Percentiles rank a stretch among this genome's conserved stretches.
Evolutionary conservation across 2,888 invertebrate species (phyloP).

Genomic region (Tetheella fluctuosa): DNA sequence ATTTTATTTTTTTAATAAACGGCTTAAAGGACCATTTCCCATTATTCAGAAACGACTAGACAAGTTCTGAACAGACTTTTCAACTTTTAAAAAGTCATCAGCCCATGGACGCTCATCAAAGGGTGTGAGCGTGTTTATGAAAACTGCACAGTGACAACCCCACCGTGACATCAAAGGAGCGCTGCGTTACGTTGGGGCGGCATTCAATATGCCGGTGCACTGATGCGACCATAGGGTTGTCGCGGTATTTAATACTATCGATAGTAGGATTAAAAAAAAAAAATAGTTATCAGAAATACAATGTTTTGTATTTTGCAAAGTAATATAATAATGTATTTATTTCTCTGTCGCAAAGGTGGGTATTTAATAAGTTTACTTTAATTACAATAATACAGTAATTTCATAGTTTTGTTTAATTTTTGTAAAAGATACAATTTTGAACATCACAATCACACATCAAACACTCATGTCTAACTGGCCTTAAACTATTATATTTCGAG

Average conservation of each 20-base stretch:
- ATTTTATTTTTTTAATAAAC: neutral
- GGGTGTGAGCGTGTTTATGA: constrained; percentile 27
- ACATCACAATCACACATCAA: too few relatives aligned
- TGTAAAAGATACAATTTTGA: too few relatives aligned
- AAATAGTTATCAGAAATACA: too few relatives aligned
- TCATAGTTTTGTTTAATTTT: too few relatives aligned
- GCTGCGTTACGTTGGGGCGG: constrained; percentile 26
- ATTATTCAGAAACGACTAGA: neutral
- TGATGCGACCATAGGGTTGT: constrained; percentile 43
- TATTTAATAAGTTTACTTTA: too few relatives aligned
- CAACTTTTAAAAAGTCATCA: constrained; percentile 14
- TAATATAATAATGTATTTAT: too few relatives aligned
- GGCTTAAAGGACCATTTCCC: neutral
- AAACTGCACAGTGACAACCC: constrained; percentile 30
- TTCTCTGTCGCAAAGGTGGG: too few relatives aligned
- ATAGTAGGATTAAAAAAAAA: too few relatives aligned
- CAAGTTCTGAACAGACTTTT: constrained; percentile 3
- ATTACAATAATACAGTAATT: too few relatives aligned
- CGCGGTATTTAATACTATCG: neutral
- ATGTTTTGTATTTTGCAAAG: too few relatives aligned
- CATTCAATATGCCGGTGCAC: constrained; percentile 56
- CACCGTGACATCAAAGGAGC: constrained; percentile 58
- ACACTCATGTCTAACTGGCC: too few relatives aligned
- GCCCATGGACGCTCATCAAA: constrained; percentile 15
- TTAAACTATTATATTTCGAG: too few relatives aligned